Evolutionary conservation across 92 coral and sea anemone species (phyloP).

Genomic region (Parazoanthus darwini): DNA sequence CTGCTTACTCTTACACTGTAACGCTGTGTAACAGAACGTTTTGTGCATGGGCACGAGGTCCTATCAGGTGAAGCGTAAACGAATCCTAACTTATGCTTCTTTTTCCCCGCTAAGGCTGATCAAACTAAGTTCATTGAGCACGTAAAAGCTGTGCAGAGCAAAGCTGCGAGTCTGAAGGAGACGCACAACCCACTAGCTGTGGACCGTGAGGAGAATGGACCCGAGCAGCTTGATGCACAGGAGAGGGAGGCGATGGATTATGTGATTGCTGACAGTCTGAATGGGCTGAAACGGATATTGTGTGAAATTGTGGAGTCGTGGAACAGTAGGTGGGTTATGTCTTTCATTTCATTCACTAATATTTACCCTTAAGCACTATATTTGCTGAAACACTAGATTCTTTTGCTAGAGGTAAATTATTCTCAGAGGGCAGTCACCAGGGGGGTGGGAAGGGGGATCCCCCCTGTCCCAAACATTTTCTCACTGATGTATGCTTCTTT

Average conservation of each 20-base stretch:
- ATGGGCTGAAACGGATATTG: constrained; percentile 82
- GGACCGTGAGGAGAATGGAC: constrained; percentile 30
- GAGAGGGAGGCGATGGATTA: constrained; percentile 87
- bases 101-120: constrained; percentile 58
- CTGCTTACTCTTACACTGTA: no score
- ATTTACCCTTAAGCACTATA: not conserved
- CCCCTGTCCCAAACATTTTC: no score
- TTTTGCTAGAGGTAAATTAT: no score
- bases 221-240: constrained; percentile 58
- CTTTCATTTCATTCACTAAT: not conserved
- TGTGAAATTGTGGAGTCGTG: constrained; percentile 89
- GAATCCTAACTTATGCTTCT: not conserved
- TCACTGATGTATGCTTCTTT: no score
- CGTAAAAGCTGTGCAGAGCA: constrained; percentile 82
- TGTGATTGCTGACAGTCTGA: constrained; percentile 92
- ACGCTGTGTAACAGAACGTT: no score
- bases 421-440: no score
- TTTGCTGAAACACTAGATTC: not conserved
- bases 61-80: no score
- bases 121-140: constrained; percentile 69
- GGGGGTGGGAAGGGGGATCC: no score
- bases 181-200: constrained; percentile 60
- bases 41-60: no score
- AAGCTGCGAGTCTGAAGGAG: constrained; percentile 69
- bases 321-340: constrained; percentile 68